Evolutionary conservation across 2,888 invertebrate species (phyloP).

Genomic region (Hydroisotoma schaefferi): DNA sequence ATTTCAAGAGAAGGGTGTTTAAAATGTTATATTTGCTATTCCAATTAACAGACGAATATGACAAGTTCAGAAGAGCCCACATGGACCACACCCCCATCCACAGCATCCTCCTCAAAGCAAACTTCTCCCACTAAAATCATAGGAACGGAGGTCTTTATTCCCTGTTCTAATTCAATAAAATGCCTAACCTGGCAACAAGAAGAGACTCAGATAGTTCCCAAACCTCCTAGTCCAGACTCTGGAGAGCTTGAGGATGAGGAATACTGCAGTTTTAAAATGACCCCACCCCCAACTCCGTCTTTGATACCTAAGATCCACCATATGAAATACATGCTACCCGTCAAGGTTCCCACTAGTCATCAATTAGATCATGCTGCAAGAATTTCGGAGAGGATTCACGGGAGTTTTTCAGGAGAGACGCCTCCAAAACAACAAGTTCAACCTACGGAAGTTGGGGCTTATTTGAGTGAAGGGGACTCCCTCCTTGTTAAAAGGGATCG

Average conservation of each 20-base stretch:
- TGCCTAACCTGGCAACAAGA: conserved; percentile 46
- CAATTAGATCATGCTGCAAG: conserved; percentile 38
- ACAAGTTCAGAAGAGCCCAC: conserved; percentile 10
- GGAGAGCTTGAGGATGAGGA: conserved; percentile 31
- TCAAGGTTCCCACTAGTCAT: conserved; percentile 33
- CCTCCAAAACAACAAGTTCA: conserved; percentile 8
- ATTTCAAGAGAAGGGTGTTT: too few species aligned
- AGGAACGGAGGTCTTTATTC: conserved; percentile 41
- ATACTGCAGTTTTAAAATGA: conserved; percentile 11
- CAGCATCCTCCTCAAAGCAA: conserved; percentile 17
- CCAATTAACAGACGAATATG: conserved; percentile 19
- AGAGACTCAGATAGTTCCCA: conserved; percentile 34
- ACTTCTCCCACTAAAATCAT: conserved; percentile 31
- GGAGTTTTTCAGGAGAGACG: conserved; percentile 22
- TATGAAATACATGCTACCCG: conserved; percentile 35
- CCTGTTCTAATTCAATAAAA: conserved; percentile 39
- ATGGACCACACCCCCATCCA: neutral
- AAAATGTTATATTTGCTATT: conserved; percentile 1
- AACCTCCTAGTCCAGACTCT: conserved; percentile 9
- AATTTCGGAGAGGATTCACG: conserved; percentile 40
- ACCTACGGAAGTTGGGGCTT: neutral
- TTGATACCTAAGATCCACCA: conserved; percentile 32
- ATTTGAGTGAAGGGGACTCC: conserved; percentile 6
- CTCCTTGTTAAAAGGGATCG: conserved; percentile 10
- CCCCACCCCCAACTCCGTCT: conserved; percentile 27